Percentiles rank a stretch among this genome's conserved stretches.
phyloP scores from a whole-genome alignment of 1,140 invertebrate genomes.

The Episyrphus balteatus region DNA sequence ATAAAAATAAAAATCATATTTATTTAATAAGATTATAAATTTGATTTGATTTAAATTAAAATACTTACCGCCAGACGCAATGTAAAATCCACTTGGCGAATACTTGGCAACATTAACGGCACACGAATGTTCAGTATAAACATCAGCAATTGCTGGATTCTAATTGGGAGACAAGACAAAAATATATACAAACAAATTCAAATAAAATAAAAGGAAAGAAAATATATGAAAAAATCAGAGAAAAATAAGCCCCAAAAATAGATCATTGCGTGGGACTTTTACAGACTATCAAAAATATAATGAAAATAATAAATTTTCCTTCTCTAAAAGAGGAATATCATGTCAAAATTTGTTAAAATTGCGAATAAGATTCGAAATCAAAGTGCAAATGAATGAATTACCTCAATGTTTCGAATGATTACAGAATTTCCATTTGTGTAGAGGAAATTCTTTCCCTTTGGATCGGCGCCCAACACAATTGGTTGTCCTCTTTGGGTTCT shows the following conservation, averaged over 20 bases:
- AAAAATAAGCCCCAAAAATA: not conserved
- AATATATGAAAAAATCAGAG: no score
- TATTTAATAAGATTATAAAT: no score
- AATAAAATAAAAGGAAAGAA: no score
- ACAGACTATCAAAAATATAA: not conserved
- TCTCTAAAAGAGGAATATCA: no score
- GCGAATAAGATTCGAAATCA: no score
- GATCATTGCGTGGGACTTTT: not conserved
- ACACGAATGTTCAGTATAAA: conserved; percentile 95
- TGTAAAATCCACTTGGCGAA: conserved; percentile 96
- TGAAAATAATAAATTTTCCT: no score
- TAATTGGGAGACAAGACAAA: conserved; percentile 26
- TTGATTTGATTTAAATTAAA: not conserved
- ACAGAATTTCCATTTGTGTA: conserved; percentile 97
- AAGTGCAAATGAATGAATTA: conserved; percentile 26
- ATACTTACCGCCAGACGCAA: conserved; percentile 86
- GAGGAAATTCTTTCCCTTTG: conserved; percentile 93
- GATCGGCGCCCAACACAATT: conserved; percentile 86
- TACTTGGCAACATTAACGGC: conserved; percentile 94
- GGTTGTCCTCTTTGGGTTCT: conserved; percentile 85
- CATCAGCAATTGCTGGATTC: conserved; percentile 85
- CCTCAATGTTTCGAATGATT: conserved; percentile 92
- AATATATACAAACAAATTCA: no score
- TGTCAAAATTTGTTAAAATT: no score
- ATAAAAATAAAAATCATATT: no score